Evolutionary conservation across 2,113 vertebrate genomes (phyloP).

Genomic region (Varanus salvator): DNA sequence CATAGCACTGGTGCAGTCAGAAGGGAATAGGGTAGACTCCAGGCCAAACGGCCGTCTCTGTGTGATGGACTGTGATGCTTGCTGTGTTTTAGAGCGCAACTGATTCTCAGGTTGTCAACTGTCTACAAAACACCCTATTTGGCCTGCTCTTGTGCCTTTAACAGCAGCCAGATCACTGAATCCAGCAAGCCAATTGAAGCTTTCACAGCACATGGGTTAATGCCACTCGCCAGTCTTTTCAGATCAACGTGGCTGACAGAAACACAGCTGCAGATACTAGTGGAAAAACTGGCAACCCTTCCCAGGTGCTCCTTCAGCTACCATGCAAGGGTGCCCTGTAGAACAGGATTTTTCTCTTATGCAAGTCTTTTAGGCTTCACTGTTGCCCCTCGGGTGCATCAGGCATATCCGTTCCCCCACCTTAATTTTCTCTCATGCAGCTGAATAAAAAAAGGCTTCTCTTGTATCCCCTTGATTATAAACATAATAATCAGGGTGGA

Average conservation of each 20-base stretch:
- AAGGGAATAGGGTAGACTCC: background rate
- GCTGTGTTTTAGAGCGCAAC: background rate
- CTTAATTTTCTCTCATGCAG: background rate
- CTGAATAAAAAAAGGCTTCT: background rate
- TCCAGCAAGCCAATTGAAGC: background rate
- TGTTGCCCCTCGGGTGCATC: background rate
- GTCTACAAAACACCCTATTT: background rate
- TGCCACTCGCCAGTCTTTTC: background rate
- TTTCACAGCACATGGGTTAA: background rate
- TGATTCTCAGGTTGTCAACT: background rate
- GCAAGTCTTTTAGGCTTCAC: background rate
- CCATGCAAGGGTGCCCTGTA: background rate
- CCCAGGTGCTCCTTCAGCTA: background rate
- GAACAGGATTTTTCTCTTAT: background rate
- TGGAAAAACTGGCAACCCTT: background rate
- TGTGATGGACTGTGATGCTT: background rate
- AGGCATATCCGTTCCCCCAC: background rate
- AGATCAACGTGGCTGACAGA: background rate
- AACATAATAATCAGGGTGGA: background rate
- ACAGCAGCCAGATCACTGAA: background rate
- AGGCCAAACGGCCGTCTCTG: background rate
- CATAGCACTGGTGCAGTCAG: background rate
- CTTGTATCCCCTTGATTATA: conserved; percentile 13
- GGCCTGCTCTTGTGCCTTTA: background rate
- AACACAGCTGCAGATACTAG: background rate